Conservation (phyloP, 2,888 invertebrate species). For the Drosophila maculinotata region DNA sequence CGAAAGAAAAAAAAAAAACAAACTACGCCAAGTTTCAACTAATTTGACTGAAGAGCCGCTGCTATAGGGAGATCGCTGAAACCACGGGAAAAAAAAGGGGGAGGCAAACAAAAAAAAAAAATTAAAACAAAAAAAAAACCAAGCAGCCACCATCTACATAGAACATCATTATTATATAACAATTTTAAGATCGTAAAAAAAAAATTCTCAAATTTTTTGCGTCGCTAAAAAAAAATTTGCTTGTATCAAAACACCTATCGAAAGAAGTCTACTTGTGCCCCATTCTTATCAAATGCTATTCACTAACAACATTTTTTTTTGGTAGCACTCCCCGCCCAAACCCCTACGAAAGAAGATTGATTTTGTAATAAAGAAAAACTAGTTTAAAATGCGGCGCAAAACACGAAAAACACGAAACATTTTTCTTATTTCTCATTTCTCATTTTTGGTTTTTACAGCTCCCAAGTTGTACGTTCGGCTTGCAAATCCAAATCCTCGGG, state of each 20-base stretch:
- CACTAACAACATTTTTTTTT: neutral
- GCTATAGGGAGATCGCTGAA: constrained; percentile 9
- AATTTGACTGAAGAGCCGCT: constrained; percentile 21
- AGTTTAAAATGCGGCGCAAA: constrained; percentile 52
- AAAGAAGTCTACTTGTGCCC: too few relatives aligned
- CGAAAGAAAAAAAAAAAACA: neutral
- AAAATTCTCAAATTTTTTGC: constrained; percentile 10
- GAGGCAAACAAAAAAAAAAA: neutral
- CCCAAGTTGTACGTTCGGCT: constrained; percentile 1
- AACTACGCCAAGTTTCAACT: neutral
- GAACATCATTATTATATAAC: constrained; percentile 1
- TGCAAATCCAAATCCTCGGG: neutral
- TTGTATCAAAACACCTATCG: neutral
- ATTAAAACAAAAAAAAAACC: neutral
- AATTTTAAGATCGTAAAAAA: neutral
- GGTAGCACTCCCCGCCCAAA: neutral
- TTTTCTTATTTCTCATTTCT: constrained; percentile 11
- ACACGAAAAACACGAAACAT: constrained; percentile 29
- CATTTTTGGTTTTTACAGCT: constrained; percentile 30
- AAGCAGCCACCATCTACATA: neutral
- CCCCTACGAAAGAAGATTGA: constrained; percentile 19
- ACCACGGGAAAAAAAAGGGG: neutral
- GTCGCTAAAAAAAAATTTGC: constrained; percentile 4
- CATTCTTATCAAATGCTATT: neutral
- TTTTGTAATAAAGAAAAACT: constrained; percentile 47